Conservation (phyloP, 2,888 invertebrate species). For the Magallana nippona region DNA sequence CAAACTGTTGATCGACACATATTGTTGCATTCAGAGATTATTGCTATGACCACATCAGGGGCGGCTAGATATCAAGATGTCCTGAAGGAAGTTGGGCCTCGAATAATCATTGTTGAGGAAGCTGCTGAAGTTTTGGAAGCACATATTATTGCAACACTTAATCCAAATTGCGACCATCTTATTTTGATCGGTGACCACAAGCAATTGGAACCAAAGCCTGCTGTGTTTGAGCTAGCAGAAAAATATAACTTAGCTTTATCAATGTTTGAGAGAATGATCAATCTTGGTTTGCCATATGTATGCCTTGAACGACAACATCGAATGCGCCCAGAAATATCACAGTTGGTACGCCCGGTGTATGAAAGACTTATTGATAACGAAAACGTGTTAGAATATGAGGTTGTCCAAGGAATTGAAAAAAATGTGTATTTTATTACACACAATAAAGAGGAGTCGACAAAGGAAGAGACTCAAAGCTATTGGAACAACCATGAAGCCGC, state of each 20-base stretch:
- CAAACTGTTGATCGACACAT: conserved; percentile 70
- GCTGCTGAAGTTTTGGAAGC: conserved; percentile 92
- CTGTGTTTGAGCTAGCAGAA: conserved; percentile 85
- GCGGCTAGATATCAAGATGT: conserved; percentile 68
- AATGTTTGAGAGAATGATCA: conserved; percentile 89
- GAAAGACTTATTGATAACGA: conserved; percentile 62
- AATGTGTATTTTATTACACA: conserved; percentile 76
- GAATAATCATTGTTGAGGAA: conserved; percentile 88
- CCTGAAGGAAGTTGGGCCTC: conserved; percentile 72
- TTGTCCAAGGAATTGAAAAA: conserved; percentile 66
- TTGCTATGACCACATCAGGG: conserved; percentile 78
- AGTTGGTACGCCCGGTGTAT: conserved; percentile 68
- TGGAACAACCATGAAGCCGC: conserved; percentile 75
- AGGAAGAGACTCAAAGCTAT: conserved; percentile 71
- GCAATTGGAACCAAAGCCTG: conserved; percentile 88
- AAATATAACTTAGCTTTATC: conserved; percentile 87
- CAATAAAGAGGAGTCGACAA: conserved; percentile 61
- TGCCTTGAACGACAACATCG: conserved; percentile 67
- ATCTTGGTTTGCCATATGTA: conserved; percentile 84
- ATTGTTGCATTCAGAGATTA: conserved; percentile 65
- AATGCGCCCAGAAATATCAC: conserved; percentile 77
- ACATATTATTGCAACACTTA: conserved; percentile 89
- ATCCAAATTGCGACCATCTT: conserved; percentile 87
- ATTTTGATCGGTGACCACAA: conserved; percentile 91
- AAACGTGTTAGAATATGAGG: conserved; percentile 61